Conservation (phyloP, 2,113 vertebrate genomes). For the Cairina moschata region DNA sequence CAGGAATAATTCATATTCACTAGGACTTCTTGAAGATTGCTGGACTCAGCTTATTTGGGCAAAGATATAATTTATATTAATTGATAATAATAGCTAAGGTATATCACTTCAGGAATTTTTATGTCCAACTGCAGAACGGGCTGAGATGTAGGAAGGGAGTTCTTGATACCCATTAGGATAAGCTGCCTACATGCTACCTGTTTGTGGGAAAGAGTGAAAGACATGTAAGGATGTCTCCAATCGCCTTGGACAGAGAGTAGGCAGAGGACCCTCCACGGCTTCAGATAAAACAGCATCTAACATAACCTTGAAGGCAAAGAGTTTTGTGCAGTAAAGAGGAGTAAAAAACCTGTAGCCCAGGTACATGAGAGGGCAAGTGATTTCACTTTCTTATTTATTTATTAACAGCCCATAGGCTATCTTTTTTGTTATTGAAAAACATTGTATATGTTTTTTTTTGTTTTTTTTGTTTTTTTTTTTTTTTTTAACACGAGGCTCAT, state of each 20-base stretch:
- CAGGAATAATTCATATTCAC: background rate
- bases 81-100: background rate
- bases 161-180: background rate
- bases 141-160: background rate
- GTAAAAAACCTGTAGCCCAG: background rate
- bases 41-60: background rate
- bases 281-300: background rate
- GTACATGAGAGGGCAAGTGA: background rate
- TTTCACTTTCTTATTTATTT: background rate
- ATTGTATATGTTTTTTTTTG: background rate
- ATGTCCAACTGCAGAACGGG: background rate
- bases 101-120: background rate
- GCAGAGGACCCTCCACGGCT: background rate
- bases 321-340: background rate
- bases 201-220: background rate
- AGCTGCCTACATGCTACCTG: background rate
- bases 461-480: background rate
- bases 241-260: too few relatives aligned
- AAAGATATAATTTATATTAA: too few relatives aligned
- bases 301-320: background rate
- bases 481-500: background rate
- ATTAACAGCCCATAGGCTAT: too few relatives aligned
- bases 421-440: background rate
- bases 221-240: background rate
- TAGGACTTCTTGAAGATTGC: background rate